These are phyloP conservation scores for Teleopsis dalmanni DNA, from an alignment of 1,140 invertebrate genomes.

Conservation along the genomic window DNA sequence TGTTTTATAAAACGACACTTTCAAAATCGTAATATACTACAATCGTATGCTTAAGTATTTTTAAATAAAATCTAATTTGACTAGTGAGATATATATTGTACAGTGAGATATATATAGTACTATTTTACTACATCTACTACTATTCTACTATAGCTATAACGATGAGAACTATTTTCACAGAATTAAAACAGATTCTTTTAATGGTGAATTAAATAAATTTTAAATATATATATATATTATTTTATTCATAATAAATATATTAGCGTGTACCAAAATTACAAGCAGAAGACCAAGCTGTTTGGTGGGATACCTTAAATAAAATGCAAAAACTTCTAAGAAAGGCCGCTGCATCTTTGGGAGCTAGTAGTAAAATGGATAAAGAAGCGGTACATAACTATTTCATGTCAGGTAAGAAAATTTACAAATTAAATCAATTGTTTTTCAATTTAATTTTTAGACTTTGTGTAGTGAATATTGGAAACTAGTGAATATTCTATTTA, in stretches of 20 bases:
- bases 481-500: too few species aligned
- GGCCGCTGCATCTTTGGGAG: constrained; percentile 76
- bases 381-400: constrained; percentile 97
- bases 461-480: too few species aligned
- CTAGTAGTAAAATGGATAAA: constrained; percentile 78
- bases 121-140: too few species aligned
- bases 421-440: not conserved
- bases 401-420: constrained; percentile 77
- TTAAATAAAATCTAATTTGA: too few species aligned
- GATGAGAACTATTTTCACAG: constrained; percentile 3
- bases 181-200: not conserved
- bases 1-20: too few species aligned
- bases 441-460: constrained; percentile 1
- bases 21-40: too few species aligned
- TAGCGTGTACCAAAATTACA: constrained; percentile 87
- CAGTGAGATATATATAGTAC: too few species aligned
- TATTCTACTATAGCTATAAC: too few species aligned
- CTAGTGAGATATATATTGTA: too few species aligned
- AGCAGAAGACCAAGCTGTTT: constrained; percentile 90
- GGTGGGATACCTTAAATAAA: constrained; percentile 94
- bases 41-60: too few species aligned
- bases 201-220: not conserved
- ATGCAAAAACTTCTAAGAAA: constrained; percentile 93
- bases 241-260: too few species aligned
- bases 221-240: constrained; percentile 11